A percentile compares a stretch with the other conserved stretches of the same genome.
These are phyloP conservation scores for Tokudaia tokunoshimensis DNA, from an alignment of 2,797 vertebrate genomes.

Conservation along the genomic window DNA sequence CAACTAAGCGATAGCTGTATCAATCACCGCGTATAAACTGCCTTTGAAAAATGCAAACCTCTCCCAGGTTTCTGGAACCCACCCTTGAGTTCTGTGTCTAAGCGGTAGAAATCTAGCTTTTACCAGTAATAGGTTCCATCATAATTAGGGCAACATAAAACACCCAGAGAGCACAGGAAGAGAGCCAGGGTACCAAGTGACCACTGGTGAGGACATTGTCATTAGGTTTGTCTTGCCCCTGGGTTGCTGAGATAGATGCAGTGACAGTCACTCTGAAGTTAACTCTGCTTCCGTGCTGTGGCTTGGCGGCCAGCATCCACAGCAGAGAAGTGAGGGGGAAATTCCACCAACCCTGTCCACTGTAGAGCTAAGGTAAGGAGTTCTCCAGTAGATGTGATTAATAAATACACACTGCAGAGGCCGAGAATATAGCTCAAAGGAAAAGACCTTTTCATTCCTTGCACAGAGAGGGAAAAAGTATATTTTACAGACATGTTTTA, in stretches of 20 bases:
- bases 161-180: background rate
- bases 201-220: background rate
- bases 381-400: conserved; percentile 27
- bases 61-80: background rate
- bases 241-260: background rate
- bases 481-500: background rate
- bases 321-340: conserved; percentile 34
- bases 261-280: background rate
- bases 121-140: conserved; percentile 9
- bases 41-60: conserved; percentile 15
- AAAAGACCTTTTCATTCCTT: background rate
- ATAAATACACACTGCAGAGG: background rate
- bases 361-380: conserved; percentile 56
- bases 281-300: background rate
- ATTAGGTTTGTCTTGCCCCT: conserved; percentile 23
- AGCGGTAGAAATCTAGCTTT: background rate
- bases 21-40: conserved; percentile 9
- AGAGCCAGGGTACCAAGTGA: background rate
- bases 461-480: background rate
- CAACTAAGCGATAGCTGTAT: background rate
- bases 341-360: conserved; percentile 10
- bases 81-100: conserved; percentile 41
- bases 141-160: conserved; percentile 2
- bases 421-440: background rate
- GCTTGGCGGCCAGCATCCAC: conserved; percentile 28